Percentiles rank a stretch among this genome's conserved stretches.
These are phyloP conservation scores for Styela clava DNA, from an alignment of 23 tunicate species.

Conservation along the genomic window DNA sequence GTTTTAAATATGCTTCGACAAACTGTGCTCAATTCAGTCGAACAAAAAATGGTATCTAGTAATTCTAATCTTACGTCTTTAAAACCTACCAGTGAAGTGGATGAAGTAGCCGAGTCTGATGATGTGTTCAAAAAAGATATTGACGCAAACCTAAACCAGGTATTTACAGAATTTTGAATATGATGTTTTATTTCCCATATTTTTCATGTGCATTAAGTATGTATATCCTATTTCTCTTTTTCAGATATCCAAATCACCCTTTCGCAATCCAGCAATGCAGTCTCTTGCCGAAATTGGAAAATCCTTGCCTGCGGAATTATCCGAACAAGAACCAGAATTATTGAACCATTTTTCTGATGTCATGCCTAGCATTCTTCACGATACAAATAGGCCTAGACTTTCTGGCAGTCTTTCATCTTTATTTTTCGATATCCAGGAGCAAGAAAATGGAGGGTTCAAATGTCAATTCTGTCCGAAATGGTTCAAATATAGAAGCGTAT, in stretches of 20 bases:
- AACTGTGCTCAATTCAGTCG: conserved; percentile 15
- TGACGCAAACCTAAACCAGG: neutral
- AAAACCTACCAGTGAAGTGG: neutral
- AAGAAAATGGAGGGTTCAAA: conserved; percentile 25
- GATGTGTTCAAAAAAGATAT: neutral
- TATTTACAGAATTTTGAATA: no score
- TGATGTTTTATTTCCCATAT: no score
- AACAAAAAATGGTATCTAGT: neutral
- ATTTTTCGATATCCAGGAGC: neutral
- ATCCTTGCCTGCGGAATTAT: neutral
- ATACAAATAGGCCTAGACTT: neutral
- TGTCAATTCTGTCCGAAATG: conserved; percentile 72
- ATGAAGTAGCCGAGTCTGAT: neutral
- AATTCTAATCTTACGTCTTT: neutral
- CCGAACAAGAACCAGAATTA: neutral
- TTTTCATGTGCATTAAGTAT: no score
- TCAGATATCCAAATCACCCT: conserved; percentile 14
- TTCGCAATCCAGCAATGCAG: conserved; percentile 79
- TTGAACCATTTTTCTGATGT: neutral
- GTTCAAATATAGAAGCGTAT: conserved; percentile 81
- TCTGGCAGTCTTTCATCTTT: neutral
- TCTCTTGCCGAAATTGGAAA: conserved; percentile 81
- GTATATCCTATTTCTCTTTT: no score
- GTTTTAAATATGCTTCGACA: conserved; percentile 5
- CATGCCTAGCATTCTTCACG: neutral